Evolutionary conservation across 2,113 vertebrate genomes (phyloP).

Genomic region (Tachysurus vachellii): DNA sequence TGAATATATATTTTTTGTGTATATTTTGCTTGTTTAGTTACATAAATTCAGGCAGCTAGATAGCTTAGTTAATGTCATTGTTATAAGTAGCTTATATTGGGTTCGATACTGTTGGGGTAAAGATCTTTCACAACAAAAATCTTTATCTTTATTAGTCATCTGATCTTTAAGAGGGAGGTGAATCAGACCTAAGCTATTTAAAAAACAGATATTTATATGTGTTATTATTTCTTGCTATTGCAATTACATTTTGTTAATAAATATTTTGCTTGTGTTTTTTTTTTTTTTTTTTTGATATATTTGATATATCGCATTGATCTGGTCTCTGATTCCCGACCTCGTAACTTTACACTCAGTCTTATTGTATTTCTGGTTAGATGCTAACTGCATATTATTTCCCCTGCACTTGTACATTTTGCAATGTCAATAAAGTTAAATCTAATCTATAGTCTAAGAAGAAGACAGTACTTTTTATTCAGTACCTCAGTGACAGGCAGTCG

Average conservation of each 20-base stretch:
- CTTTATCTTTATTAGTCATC: neutral
- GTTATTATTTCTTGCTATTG: neutral
- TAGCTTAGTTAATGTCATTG: neutral
- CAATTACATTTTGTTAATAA: neutral
- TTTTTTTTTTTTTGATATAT: neutral
- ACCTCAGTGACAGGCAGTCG: neutral
- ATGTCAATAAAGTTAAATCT: no score
- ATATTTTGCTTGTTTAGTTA: neutral
- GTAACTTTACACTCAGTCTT: no score
- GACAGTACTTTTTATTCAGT: neutral
- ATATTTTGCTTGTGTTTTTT: neutral
- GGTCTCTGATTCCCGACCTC: no score
- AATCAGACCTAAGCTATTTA: neutral
- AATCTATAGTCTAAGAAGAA: neutral
- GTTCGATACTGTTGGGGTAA: neutral
- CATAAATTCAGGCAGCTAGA: neutral
- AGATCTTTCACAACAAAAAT: no score
- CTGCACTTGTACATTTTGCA: no score
- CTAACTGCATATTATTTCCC: no score
- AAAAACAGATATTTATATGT: neutral
- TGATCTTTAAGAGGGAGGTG: neutral
- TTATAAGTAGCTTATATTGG: neutral
- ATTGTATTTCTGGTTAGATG: no score
- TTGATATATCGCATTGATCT: neutral
- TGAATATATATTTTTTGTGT: no score